phyloP scores from a whole-genome alignment of 2,888 invertebrate species.

The Homarus gammarus region DNA sequence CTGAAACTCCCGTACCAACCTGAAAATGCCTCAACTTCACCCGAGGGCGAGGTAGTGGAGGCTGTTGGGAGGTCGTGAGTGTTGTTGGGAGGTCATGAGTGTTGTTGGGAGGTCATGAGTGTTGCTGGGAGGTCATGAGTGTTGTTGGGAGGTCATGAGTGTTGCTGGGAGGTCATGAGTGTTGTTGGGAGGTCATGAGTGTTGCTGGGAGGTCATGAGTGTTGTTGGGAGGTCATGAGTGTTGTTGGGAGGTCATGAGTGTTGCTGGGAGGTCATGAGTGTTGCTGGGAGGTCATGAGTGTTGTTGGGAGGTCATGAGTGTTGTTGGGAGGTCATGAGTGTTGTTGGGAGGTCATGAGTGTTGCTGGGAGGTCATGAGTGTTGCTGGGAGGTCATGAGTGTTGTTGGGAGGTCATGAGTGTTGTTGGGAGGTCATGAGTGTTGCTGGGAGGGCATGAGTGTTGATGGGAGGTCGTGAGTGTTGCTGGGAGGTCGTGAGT shows the following conservation, averaged over 20 bases:
- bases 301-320: not conserved
- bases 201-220: too few species aligned
- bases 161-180: too few species aligned
- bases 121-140: not conserved
- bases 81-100: not conserved
- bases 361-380: not conserved
- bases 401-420: not conserved
- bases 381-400: not conserved
- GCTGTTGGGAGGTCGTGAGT: not conserved
- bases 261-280: not conserved
- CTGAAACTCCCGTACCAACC: conserved; percentile 46
- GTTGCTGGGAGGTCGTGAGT: not conserved
- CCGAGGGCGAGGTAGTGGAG: not conserved
- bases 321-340: not conserved
- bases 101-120: too few species aligned
- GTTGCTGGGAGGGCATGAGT: not conserved
- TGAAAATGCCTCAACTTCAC: conserved; percentile 39
- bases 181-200: too few species aligned
- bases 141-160: not conserved
- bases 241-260: not conserved
- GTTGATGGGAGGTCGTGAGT: not conserved
- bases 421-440: not conserved
- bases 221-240: too few species aligned
- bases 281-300: not conserved
- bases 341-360: not conserved